A percentile compares a stretch with the other conserved stretches of the same genome.
These are phyloP conservation scores for Misgurnus anguillicaudatus DNA, from an alignment of 2,113 vertebrate genomes.

Conservation along the genomic window DNA sequence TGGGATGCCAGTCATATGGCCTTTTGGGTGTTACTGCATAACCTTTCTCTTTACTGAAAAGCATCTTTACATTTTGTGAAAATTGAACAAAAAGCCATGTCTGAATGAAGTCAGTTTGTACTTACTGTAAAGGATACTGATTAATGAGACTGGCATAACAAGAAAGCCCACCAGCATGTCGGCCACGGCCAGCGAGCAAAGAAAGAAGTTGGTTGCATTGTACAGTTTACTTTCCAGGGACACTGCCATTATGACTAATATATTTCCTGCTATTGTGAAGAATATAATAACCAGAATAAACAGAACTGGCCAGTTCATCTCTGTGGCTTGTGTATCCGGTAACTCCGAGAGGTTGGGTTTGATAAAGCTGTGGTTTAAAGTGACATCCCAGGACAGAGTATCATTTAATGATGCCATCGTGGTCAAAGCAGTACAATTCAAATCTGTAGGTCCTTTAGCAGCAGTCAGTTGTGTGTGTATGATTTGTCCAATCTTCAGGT, in stretches of 20 bases:
- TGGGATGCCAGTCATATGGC: too few species aligned
- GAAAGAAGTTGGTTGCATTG: slow-evolving; percentile 43
- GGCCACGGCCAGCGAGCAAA: slow-evolving; percentile 36
- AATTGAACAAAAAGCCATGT: background rate
- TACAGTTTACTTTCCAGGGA: slow-evolving; percentile 43
- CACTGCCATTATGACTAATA: slow-evolving; percentile 42
- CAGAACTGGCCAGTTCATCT: slow-evolving; percentile 35
- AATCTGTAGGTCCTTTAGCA: background rate
- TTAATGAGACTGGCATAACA: slow-evolving; percentile 42
- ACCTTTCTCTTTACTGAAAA: too few species aligned
- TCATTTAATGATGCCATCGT: slow-evolving; percentile 10
- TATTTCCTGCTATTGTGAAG: slow-evolving; percentile 40
- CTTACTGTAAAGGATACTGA: slow-evolving; percentile 44
- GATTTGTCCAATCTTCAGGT: background rate
- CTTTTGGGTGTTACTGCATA: too few species aligned
- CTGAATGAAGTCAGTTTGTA: background rate
- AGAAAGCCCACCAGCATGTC: slow-evolving; percentile 47
- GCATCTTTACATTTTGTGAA: too few species aligned
- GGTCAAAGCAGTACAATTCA: background rate
- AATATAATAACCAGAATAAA: slow-evolving; percentile 42
- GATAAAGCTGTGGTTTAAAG: slow-evolving; percentile 8
- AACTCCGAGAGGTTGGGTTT: slow-evolving; percentile 1
- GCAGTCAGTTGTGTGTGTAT: background rate
- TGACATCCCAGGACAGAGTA: background rate
- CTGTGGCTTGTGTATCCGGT: background rate